Conservation (phyloP, 92 coral and sea anemone genomes). For the Palythoa caribaeorum region DNA sequence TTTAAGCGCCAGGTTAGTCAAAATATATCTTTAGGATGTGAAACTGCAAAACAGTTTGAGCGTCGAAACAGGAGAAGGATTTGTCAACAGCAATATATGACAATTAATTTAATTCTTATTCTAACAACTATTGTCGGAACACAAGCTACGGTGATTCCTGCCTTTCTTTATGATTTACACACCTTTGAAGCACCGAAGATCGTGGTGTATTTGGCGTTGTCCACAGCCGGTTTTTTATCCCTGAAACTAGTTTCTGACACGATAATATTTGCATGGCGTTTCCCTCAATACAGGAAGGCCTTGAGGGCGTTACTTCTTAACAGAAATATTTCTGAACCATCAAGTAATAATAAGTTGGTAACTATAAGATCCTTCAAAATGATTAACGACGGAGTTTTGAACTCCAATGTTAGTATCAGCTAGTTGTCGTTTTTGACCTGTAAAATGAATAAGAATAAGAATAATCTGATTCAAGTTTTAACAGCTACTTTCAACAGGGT, state of each 20-base stretch:
- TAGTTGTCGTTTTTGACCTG: no score
- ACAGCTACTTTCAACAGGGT: no score
- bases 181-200: neutral
- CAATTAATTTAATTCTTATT: neutral
- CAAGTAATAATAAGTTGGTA: neutral
- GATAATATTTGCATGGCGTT: conserved; percentile 8
- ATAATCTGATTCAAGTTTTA: no score
- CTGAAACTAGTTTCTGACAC: conserved; percentile 2
- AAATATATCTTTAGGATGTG: neutral
- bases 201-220: neutral
- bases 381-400: no score
- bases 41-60: neutral
- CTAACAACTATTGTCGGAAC: conserved; percentile 16
- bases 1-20: neutral
- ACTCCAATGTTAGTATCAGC: no score
- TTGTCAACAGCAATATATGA: neutral
- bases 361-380: neutral
- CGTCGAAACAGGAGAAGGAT: neutral
- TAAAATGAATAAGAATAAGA: no score
- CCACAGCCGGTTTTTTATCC: neutral
- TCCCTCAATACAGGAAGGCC: neutral
- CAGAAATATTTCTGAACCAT: neutral
- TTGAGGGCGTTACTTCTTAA: neutral
- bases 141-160: neutral
- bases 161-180: neutral